phyloP scores from a whole-genome alignment of 1,140 invertebrate genomes.

The Cotesia vestalis region DNA sequence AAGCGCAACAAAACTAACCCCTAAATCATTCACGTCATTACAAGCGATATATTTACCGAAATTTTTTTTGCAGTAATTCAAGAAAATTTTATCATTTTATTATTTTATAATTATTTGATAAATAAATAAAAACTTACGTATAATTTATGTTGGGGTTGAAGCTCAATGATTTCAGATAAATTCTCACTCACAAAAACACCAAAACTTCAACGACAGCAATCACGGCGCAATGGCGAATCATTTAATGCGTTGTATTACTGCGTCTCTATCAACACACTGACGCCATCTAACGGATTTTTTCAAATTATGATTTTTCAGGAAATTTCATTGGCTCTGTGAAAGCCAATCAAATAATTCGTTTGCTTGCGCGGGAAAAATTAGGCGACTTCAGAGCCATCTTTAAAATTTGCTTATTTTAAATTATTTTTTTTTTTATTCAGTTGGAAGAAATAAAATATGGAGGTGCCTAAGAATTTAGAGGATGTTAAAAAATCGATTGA shows the following conservation, averaged over 20 bases:
- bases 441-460: too few relatives aligned
- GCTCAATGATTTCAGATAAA: constrained; percentile 43
- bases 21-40: constrained; percentile 15
- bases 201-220: constrained; percentile 49
- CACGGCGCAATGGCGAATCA: constrained; percentile 52
- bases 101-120: not conserved
- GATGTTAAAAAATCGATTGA: not conserved
- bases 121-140: constrained; percentile 10
- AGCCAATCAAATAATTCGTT: not conserved
- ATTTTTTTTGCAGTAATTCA: not conserved
- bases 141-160: not conserved
- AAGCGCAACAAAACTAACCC: constrained; percentile 49
- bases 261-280: constrained; percentile 37
- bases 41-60: not conserved
- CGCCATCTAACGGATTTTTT: constrained; percentile 46
- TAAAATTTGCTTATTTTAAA: too few relatives aligned
- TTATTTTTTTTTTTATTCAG: too few relatives aligned
- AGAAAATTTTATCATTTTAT: not conserved
- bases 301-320: not conserved
- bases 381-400: too few relatives aligned
- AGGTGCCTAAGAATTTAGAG: not conserved
- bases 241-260: constrained; percentile 40
- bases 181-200: constrained; percentile 51
- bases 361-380: constrained; percentile 46
- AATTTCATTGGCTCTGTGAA: constrained; percentile 22